phyloP scores from a whole-genome alignment of 2,888 invertebrate genomes.

The Anaspis maculata region DNA sequence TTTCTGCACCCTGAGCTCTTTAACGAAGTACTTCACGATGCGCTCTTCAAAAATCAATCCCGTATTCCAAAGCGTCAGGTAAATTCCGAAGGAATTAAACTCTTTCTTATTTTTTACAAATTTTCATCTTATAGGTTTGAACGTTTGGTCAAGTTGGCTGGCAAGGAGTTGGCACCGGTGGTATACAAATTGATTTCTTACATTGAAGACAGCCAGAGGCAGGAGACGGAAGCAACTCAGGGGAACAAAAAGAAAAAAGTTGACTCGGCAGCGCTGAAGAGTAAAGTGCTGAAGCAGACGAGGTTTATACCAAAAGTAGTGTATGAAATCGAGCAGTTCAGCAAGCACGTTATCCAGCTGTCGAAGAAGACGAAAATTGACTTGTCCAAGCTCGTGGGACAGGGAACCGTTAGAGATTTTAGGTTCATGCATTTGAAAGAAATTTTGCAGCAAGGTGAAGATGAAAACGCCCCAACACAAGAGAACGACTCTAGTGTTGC shows the following conservation, averaged over 20 bases:
- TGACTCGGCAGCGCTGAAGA: constrained; percentile 34
- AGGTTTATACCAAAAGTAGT: constrained; percentile 57
- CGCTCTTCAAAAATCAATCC: constrained; percentile 44
- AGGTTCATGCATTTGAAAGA: constrained; percentile 47
- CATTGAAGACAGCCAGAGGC: constrained; percentile 47
- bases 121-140: constrained; percentile 43
- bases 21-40: constrained; percentile 52
- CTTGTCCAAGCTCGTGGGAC: constrained; percentile 48
- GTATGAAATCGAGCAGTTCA: constrained; percentile 56
- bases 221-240: constrained; percentile 24
- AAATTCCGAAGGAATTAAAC: no score
- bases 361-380: constrained; percentile 52
- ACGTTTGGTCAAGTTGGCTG: constrained; percentile 49
- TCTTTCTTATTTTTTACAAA: background rate
- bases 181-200: constrained; percentile 52
- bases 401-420: constrained; percentile 59
- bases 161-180: constrained; percentile 49
- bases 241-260: constrained; percentile 30
- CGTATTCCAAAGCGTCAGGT: constrained; percentile 47
- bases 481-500: constrained; percentile 11
- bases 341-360: constrained; percentile 50
- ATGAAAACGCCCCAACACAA: constrained; percentile 10
- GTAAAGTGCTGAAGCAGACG: constrained; percentile 52
- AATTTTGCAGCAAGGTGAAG: constrained; percentile 39
- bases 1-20: constrained; percentile 47